phyloP scores from a whole-genome alignment of 2,797 vertebrate genomes.

The Loriculus beryllinus region DNA sequence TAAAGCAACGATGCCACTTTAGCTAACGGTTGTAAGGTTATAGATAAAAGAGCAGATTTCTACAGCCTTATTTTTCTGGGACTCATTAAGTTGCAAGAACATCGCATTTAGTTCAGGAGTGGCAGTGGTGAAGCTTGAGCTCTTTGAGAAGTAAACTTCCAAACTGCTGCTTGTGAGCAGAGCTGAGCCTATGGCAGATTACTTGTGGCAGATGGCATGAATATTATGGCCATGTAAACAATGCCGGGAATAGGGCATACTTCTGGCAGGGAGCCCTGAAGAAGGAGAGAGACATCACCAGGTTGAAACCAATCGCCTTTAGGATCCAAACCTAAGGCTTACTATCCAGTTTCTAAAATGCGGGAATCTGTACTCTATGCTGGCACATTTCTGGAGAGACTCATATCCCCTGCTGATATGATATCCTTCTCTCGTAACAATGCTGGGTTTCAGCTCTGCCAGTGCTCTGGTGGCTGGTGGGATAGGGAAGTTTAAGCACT shows the following conservation, averaged over 20 bases:
- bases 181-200: background rate
- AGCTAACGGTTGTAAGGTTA: background rate
- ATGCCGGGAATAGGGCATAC: background rate
- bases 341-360: background rate
- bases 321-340: background rate
- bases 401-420: rapidly evolving
- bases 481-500: rapidly evolving
- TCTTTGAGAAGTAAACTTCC: background rate
- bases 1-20: background rate
- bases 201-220: background rate
- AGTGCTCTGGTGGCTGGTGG: background rate
- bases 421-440: background rate
- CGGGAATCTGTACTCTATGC: no score
- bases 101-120: background rate
- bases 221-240: background rate
- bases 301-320: background rate
- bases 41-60: background rate
- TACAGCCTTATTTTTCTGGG: background rate
- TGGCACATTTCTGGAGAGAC: background rate
- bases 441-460: rapidly evolving
- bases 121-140: background rate
- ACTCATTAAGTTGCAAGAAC: background rate
- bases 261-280: background rate
- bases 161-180: background rate
- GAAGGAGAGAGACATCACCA: background rate